Base-by-base conservation (phyloP, 2,888 invertebrate genomes). In the Coelopa pilipes region DNA sequence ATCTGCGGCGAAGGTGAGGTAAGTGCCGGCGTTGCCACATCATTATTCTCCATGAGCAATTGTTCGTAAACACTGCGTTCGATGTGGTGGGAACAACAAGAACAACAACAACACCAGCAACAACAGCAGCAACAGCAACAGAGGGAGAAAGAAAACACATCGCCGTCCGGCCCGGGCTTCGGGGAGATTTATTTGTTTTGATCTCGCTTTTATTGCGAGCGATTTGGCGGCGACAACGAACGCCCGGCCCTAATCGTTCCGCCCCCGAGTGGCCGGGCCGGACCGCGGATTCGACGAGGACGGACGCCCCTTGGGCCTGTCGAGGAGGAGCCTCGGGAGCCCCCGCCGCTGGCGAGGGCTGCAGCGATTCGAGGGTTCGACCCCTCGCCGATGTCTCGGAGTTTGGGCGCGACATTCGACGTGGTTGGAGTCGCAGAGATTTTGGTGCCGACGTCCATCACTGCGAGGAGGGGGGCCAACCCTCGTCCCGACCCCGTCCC, bases 1-100 rank as follows among this genome's bases (percentile, higher is more conserved):
- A 74, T 74, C 70, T 74, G 76, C 66, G 76, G 76, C 55, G 21
- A 66, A 72, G 72, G 62, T 76, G 70, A 50, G 66, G 47, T 21
- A 50, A 76, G 70, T 66, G 66, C 66, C 65, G 70, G 47, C 53
- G 62, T 66, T 34, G 47, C 72, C 76, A 74, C 74, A 70, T 70
- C 70, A 74, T 74, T 74, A 74, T 69, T 66, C 74, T 53, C 45
- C 13, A 66, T 66, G 66, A 66, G 50, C 66, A 66, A 66, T 66
- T 66, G 66, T 66, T 66, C 50, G 66, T 50, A 50, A 66, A 66
- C 50, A 66, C 21, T 49, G 66, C 24, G 50, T 66, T 66, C 49
- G 50, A 47, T 49, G 47, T 53, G 21, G 24, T 3, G 13, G 62
- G 21, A 62, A 59, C 21, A 59, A 59, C 57, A 21, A 17, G 46